Evolutionary conservation across 92 coral and sea anemone genomes (phyloP).

Genomic region (Actinernus sp.): DNA sequence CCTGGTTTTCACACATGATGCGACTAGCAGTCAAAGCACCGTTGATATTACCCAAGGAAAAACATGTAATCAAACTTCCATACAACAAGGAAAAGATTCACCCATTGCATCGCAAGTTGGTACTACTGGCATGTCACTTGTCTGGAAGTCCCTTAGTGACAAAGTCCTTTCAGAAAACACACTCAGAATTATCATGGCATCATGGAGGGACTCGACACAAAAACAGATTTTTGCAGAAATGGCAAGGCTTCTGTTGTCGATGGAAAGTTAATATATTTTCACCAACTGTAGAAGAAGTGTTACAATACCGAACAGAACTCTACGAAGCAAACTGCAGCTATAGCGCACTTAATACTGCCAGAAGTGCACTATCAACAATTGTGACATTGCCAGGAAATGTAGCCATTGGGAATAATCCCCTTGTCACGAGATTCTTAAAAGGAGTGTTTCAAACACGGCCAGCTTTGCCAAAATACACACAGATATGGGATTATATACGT

Average conservation of each 20-base stretch:
- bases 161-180: constrained; percentile 42
- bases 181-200: constrained; percentile 48
- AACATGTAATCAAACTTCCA: constrained; percentile 32
- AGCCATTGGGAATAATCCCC: constrained; percentile 26
- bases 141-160: constrained; percentile 36
- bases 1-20: constrained; percentile 49
- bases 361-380: constrained; percentile 32
- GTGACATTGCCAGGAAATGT: constrained; percentile 11
- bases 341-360: constrained; percentile 10
- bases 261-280: constrained; percentile 28
- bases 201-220: constrained; percentile 44
- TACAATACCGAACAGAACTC: constrained; percentile 12
- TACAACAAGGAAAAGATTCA: constrained; percentile 25
- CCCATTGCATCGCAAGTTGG: constrained; percentile 16
- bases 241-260: constrained; percentile 43
- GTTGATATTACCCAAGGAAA: constrained; percentile 32
- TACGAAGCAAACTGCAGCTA: constrained; percentile 18
- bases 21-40: constrained; percentile 14
- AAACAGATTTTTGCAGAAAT: constrained; percentile 49
- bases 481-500: neutral
- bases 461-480: constrained; percentile 16
- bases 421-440: constrained; percentile 25
- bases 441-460: constrained; percentile 44
- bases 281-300: constrained; percentile 23
- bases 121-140: constrained; percentile 58